Base-by-base conservation (phyloP, 2,113 vertebrate species). In the Progne subis region DNA sequence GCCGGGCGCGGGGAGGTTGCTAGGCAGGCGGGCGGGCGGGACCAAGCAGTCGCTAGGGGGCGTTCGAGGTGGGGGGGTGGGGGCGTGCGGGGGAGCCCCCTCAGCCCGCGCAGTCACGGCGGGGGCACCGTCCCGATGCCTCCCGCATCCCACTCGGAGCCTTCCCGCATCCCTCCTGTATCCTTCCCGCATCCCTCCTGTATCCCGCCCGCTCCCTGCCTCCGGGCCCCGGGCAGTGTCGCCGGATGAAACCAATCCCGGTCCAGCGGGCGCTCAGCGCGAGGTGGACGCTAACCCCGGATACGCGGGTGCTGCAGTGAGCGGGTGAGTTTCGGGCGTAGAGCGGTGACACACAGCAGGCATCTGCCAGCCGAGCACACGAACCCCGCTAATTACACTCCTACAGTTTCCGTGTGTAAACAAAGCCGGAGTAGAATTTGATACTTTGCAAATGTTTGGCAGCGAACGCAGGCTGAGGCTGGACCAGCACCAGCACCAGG, bases 1-100 rank as follows among this genome's bases (percentile, higher is more conserved):
- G 86, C 67, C 49, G 71, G n/a, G 60, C 92, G 34, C 26, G 15
- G 61, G 56, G 44, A 25, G 67, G 95, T 91, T 96, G 95, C 95
- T 94, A 82, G 86, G 95, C 82, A 49, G 89, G 20, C 28, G 25
- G 56, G 44, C 13, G 39, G 72, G 71, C 13, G 41, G 49, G 60
- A 20, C 18, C 25, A 5, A 44, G 49, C n/a, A 2, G 83, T 63
- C 86, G 78, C 69, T 86, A 91, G 88, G 77, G 88, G 88, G 91
- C 64, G 69, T 47, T 20, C 1, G 39, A 19, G 15, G 12, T 6
- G 37, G 52, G n/a, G 31, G 29, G n/a, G 37, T n/a, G 37, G 37
- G 37, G 37, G 37, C 37, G 37, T 8, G 18, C 11, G 11, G 32
- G 3, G 17, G 6, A 59, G n/a, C 17, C 0, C 18, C 29, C 31